phyloP scores from a whole-genome alignment of 2,797 vertebrate species.

The Craterocephalus amniculus region DNA sequence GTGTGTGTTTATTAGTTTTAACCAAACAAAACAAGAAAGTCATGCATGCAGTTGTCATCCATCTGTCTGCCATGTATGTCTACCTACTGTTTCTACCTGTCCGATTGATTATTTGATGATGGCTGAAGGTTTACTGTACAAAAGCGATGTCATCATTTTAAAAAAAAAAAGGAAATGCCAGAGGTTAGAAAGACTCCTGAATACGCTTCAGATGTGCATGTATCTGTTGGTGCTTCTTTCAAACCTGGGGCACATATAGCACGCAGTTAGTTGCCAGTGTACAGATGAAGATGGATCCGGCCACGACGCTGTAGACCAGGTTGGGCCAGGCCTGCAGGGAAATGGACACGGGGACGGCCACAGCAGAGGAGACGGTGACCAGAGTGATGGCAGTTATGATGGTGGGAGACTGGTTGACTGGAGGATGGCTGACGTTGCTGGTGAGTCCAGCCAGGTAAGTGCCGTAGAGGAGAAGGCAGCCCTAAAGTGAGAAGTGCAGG shows the following conservation, averaged over 20 bases:
- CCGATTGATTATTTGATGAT: constrained; percentile 10
- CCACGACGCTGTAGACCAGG: constrained; percentile 89
- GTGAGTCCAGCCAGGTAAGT: constrained; percentile 95
- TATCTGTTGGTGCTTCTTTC: constrained; percentile 28
- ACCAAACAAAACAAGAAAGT: constrained; percentile 26
- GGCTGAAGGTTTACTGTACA: neutral
- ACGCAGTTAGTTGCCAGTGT: constrained; percentile 93
- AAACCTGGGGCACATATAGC: constrained; percentile 94
- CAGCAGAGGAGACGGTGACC: constrained; percentile 83
- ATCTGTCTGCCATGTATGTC: constrained; percentile 29
- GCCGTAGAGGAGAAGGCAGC: constrained; percentile 90
- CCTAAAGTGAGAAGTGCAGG: constrained; percentile 73
- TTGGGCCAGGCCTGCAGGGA: constrained; percentile 92
- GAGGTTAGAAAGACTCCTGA: neutral
- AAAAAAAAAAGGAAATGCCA: neutral
- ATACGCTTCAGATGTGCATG: neutral
- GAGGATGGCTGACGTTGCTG: constrained; percentile 91
- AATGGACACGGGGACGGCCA: constrained; percentile 84
- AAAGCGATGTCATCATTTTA: too few species aligned
- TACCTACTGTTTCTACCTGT: constrained; percentile 19
- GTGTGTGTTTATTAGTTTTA: constrained; percentile 23
- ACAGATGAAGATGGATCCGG: constrained; percentile 94
- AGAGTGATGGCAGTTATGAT: constrained; percentile 91
- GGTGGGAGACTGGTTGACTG: constrained; percentile 95
- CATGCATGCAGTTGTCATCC: constrained; percentile 11